phyloP scores from a whole-genome alignment of 2,113 vertebrate species.

The Ursus arctos region DNA sequence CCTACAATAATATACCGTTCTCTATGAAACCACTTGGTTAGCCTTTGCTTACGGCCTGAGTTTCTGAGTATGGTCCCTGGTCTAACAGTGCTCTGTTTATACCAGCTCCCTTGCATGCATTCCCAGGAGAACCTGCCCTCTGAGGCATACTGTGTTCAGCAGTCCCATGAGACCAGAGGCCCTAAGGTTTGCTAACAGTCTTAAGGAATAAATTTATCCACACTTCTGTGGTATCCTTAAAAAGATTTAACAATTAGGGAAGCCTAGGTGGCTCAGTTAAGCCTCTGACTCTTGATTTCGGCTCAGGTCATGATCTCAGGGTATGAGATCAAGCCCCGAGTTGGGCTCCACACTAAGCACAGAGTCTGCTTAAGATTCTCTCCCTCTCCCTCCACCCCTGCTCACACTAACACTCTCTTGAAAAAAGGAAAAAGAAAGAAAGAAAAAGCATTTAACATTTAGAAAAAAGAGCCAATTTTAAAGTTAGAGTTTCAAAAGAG shows the following conservation, averaged over 20 bases:
- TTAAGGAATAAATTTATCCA: neutral
- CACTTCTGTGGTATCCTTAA: neutral
- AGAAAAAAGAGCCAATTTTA: slow-evolving; percentile 12
- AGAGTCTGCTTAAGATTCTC: neutral
- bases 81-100: neutral
- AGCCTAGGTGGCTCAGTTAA: neutral
- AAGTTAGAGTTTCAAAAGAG: slow-evolving; percentile 38
- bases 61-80: neutral
- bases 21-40: neutral
- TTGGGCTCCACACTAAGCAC: neutral
- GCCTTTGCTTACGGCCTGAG: neutral
- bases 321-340: neutral
- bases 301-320: neutral
- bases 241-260: neutral
- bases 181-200: neutral
- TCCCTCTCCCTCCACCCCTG: neutral
- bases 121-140: neutral
- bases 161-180: neutral
- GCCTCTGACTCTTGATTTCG: neutral
- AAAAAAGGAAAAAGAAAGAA: neutral
- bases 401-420: neutral
- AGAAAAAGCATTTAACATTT: neutral
- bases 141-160: neutral
- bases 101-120: neutral
- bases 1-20: neutral